Base-by-base conservation (phyloP, 1,140 invertebrate species). In the Drosophila pseudoobscura region DNA sequence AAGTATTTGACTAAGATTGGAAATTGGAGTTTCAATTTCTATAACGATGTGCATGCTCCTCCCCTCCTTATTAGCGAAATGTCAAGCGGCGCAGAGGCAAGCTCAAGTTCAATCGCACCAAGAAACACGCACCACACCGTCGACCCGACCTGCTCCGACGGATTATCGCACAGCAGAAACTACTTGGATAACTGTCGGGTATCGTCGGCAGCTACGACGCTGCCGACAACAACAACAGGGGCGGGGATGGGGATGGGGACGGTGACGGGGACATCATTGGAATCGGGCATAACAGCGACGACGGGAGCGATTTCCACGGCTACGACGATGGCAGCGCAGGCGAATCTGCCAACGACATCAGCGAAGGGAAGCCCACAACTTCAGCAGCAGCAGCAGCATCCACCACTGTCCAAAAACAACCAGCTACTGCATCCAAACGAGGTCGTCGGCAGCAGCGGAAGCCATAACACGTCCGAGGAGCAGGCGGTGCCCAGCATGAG, bases 91-190 rank as follows among this genome's bases (percentile, higher is more conserved):
- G 94, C 92, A 92, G 95, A 95, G 94, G 94, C 92, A 94, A 94
- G 92, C 93, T 94, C 92, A 95, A 95, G 92, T 96, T 96, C 93
- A 94, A 96, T 92, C 93, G 95, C 93, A 94, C 95, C 94, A 96
- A 96, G 92, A 93, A 95, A 91, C 95, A 96, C 92, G 94, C 93
- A 90, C 94, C 94, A 92, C 93, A 92, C 69, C 75, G 91, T 41
- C 76, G 91, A 90, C 91, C 91, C 75, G 88, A 88, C 56, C 72
- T 92, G 58, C 83, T 92, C 76, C 91, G 83, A 76, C 91, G 89
- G 60, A 92, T 90, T 83, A 92, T 91, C 85, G 82, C 88, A 75
- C 91, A 92, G 92, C 92, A 94, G 93, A 93, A 94, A 93, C 91
- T 93, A 93, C 90, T 93, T 94, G 93, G 91, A 91, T 94, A 93